These are phyloP conservation scores for Alsophila aescularia DNA, from an alignment of 2,888 invertebrate genomes.

Conservation along the genomic window DNA sequence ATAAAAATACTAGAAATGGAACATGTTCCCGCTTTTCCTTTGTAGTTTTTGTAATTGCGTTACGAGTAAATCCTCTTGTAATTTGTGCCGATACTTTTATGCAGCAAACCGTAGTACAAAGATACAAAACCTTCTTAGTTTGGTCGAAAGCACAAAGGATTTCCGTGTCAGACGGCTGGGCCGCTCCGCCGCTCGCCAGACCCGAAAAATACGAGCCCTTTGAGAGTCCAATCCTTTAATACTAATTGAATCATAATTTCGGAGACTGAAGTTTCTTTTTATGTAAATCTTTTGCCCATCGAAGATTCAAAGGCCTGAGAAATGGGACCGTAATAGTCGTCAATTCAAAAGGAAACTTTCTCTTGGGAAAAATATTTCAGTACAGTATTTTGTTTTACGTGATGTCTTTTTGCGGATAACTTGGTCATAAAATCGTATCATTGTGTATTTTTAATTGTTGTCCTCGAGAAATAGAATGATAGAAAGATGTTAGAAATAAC, in stretches of 20 bases:
- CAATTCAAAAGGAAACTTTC: slow-evolving; percentile 63
- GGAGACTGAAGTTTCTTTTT: slow-evolving; percentile 80
- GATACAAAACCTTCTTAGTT: slow-evolving; percentile 73
- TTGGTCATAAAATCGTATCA: slow-evolving; percentile 18
- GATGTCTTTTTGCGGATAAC: slow-evolving; percentile 22
- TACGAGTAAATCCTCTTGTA: slow-evolving; percentile 59
- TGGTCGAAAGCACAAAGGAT: slow-evolving; percentile 79
- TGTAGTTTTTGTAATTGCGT: slow-evolving; percentile 39
- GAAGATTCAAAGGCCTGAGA: slow-evolving; percentile 69
- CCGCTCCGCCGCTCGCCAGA: slow-evolving; percentile 57
- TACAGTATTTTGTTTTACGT: slow-evolving; percentile 43
- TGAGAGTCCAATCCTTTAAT: slow-evolving; percentile 81
- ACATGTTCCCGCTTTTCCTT: slow-evolving; percentile 40
- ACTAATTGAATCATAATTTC: slow-evolving; percentile 85
- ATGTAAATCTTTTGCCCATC: slow-evolving; percentile 78
- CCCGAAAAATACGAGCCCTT: slow-evolving; percentile 80
- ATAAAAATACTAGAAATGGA: slow-evolving; percentile 40
- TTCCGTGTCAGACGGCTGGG: slow-evolving; percentile 57
- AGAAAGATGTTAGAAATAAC: not conserved
- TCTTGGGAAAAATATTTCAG: slow-evolving; percentile 64
- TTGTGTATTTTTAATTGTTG: slow-evolving; percentile 5
- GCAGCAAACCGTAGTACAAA: slow-evolving; percentile 67
- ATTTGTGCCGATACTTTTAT: slow-evolving; percentile 66
- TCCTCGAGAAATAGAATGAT: slow-evolving; percentile 5
- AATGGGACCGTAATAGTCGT: slow-evolving; percentile 72